A percentile compares a stretch with the other conserved stretches of the same genome.
phyloP scores from a whole-genome alignment of 2,113 vertebrate species.

The Xiphophorus maculatus region DNA sequence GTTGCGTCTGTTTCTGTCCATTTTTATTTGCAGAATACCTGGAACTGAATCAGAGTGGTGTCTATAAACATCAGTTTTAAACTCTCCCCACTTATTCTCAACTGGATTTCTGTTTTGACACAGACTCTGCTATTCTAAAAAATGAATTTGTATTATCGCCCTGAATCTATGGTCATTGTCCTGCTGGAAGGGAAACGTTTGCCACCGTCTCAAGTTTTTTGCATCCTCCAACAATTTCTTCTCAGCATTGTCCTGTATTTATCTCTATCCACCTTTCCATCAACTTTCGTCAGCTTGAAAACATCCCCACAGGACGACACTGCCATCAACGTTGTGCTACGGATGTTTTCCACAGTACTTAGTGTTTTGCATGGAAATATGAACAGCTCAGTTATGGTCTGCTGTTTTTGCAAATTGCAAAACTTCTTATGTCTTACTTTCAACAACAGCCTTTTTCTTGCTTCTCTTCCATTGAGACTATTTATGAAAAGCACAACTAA shows the following conservation, averaged over 20 bases:
- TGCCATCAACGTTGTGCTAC: neutral
- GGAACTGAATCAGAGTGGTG: neutral
- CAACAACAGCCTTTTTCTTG: neutral
- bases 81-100: too few species aligned
- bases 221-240: neutral
- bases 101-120: too few species aligned
- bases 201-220: neutral
- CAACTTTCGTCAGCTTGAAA: neutral
- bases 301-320: neutral
- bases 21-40: neutral
- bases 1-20: neutral
- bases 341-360: neutral
- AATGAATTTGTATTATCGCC: neutral
- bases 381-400: neutral
- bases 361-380: neutral
- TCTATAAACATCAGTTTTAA: too few species aligned
- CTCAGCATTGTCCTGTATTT: neutral
- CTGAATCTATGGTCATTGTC: neutral
- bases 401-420: neutral
- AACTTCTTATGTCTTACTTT: too few species aligned
- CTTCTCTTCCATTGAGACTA: neutral
- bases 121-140: too few species aligned
- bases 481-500: neutral
- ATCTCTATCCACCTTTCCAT: neutral
- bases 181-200: too few species aligned